Evolutionary conservation across 2,113 vertebrate species (phyloP).

Genomic region (Laticauda colubrina): DNA sequence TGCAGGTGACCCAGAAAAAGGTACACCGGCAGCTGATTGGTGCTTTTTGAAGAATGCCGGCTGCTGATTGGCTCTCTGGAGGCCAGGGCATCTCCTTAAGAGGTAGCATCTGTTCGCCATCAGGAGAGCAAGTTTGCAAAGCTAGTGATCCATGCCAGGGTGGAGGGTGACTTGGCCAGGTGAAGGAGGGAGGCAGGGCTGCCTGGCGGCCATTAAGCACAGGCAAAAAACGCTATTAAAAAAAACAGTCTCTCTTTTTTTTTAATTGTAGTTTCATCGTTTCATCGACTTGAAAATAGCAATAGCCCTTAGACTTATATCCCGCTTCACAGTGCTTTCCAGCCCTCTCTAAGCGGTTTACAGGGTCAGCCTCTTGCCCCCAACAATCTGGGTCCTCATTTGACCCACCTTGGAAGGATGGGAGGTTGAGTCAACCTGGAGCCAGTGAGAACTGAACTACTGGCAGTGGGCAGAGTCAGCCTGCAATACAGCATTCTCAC

Average conservation of each 20-base stretch:
- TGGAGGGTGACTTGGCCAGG: background rate
- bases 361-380: no score
- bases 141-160: background rate
- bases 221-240: background rate
- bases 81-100: accelerated
- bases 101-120: background rate
- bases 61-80: background rate
- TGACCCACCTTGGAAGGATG: no score
- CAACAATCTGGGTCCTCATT: no score
- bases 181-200: no score
- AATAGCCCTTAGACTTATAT: no score
- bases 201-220: background rate
- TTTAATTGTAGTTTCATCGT: background rate
- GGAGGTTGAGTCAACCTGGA: no score
- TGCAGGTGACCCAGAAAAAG: background rate
- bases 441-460: no score
- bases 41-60: constrained; percentile 6
- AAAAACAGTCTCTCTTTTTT: background rate
- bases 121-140: background rate
- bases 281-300: background rate
- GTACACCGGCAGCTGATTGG: accelerated
- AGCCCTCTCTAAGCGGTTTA: no score
- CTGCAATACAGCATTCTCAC: no score
- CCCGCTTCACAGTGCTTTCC: no score
- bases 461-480: no score